Evolutionary conservation across 2,797 vertebrate genomes (phyloP).

Genomic region (Babyrousa celebensis): DNA sequence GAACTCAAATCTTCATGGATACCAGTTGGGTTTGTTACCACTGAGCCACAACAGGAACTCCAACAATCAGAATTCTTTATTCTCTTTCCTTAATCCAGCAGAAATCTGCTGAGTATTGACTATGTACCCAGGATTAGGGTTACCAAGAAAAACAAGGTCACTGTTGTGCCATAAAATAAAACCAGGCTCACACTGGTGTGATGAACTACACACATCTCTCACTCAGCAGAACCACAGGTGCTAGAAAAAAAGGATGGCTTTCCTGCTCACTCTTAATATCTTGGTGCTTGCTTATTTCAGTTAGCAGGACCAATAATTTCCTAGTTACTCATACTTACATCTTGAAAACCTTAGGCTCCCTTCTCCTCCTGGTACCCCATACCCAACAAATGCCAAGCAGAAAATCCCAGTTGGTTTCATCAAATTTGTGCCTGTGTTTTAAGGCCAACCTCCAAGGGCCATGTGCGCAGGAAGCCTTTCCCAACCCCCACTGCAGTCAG

Average conservation of each 20-base stretch:
- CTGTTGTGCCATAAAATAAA: not conserved
- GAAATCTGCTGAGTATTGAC: not conserved
- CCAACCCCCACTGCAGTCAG: not conserved
- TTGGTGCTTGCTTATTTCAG: not conserved
- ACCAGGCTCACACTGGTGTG: not conserved
- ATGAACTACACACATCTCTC: not conserved
- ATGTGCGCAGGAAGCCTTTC: not conserved
- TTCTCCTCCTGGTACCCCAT: not conserved
- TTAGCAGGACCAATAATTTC: not conserved
- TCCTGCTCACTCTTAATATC: not conserved
- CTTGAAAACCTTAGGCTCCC: not conserved
- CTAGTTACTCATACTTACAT: not conserved
- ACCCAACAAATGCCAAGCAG: not conserved
- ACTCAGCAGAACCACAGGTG: not conserved
- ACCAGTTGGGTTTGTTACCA: too few species aligned
- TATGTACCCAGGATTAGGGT: not conserved
- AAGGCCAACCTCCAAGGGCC: not conserved
- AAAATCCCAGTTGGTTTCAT: not conserved
- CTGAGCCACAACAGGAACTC: too few species aligned
- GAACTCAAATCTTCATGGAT: too few species aligned
- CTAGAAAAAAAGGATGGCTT: not conserved
- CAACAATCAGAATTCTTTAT: not conserved
- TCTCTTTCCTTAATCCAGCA: not conserved
- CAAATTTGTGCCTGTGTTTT: not conserved
- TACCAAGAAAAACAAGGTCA: constrained; percentile 37